Evolutionary conservation across 2,888 invertebrate genomes (phyloP).

Genomic region (Drosophila niveifrons): DNA sequence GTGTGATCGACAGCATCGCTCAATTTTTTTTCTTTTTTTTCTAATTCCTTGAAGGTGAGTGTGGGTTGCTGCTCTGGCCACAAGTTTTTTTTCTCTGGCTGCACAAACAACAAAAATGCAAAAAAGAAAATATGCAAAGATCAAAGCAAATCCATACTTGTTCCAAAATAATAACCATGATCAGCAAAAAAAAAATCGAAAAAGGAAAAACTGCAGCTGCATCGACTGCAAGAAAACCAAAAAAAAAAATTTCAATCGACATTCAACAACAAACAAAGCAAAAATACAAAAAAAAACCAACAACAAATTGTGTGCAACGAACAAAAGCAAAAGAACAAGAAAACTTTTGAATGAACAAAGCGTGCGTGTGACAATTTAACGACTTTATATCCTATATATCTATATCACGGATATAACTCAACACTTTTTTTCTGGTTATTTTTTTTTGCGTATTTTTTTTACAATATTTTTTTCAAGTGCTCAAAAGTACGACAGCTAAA

Average conservation of each 20-base stretch:
- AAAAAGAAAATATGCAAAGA: background rate
- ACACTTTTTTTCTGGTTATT: conserved; percentile 4
- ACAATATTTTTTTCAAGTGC: conserved; percentile 53
- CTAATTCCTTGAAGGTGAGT: conserved; percentile 86
- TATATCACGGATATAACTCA: background rate
- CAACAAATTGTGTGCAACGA: conserved; percentile 11
- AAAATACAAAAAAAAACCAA: conserved; percentile 14
- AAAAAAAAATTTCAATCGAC: background rate
- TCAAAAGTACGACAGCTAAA: conserved; percentile 26
- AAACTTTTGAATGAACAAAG: background rate
- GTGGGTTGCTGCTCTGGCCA: conserved; percentile 65
- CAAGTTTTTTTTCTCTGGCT: conserved; percentile 1
- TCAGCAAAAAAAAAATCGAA: background rate
- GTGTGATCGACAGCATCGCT: conserved; percentile 85
- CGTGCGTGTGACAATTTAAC: conserved; percentile 43
- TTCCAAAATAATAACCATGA: conserved; percentile 15
- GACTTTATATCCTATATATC: background rate
- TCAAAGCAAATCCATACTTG: conserved; percentile 8
- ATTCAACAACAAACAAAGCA: conserved; percentile 2
- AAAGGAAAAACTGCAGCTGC: background rate
- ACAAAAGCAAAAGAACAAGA: background rate
- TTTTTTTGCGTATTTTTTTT: conserved; percentile 21
- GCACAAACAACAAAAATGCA: conserved; percentile 6
- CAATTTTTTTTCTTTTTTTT: conserved; percentile 81
- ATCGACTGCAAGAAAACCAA: background rate